These are phyloP conservation scores for Sylvia atricapilla DNA, from an alignment of 2,113 vertebrate species.

Conservation along the genomic window DNA sequence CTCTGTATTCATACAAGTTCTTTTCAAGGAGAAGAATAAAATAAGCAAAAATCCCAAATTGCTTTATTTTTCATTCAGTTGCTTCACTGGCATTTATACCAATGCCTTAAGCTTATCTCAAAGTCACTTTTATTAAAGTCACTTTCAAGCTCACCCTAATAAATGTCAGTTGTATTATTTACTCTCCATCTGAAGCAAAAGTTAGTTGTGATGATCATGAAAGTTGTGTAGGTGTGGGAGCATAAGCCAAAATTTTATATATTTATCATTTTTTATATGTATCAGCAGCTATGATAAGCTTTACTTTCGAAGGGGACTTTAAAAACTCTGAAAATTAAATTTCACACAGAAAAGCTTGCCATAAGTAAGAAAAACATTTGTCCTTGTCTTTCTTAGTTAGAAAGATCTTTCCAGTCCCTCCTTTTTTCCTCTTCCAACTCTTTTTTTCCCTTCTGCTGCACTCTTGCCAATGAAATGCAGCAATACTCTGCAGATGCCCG, in stretches of 20 bases:
- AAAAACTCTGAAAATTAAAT: not conserved
- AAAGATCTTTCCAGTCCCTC: not conserved
- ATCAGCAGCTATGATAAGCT: not conserved
- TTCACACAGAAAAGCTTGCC: not conserved
- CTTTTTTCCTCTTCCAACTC: not conserved
- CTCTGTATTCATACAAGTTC: not conserved
- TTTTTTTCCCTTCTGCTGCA: not conserved
- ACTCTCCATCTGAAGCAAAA: constrained; percentile 3
- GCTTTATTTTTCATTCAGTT: not conserved
- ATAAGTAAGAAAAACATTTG: not conserved
- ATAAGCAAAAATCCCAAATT: not conserved
- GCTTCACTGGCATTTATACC: not conserved
- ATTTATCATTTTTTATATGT: not conserved
- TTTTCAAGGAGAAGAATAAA: not conserved
- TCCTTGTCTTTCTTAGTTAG: not conserved
- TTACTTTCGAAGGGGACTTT: not conserved
- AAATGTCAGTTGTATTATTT: not conserved
- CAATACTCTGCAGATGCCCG: not conserved
- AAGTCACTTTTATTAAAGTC: constrained; percentile 16
- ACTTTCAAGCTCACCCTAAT: not conserved
- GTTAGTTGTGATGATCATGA: not conserved
- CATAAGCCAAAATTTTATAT: not conserved
- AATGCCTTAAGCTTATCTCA: not conserved
- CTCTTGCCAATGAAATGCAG: not conserved
- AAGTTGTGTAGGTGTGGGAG: not conserved